These are phyloP conservation scores for Chirona hameri DNA, from an alignment of 2,888 invertebrate species.

Conservation along the genomic window DNA sequence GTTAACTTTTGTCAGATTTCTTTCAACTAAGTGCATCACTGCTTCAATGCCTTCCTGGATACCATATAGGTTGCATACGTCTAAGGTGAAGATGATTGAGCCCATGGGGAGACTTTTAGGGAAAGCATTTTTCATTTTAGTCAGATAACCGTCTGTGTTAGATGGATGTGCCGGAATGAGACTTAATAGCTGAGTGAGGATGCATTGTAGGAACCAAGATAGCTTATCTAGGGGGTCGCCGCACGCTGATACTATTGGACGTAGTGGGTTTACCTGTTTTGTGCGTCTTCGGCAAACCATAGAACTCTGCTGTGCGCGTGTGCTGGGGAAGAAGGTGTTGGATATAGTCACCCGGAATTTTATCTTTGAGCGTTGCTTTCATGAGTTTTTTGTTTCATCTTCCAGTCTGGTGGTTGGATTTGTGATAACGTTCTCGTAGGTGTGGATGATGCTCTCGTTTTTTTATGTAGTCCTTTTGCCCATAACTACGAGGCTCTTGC, in stretches of 20 bases:
- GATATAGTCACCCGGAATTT: neutral
- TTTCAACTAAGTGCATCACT: neutral
- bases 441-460: neutral
- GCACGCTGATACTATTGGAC: neutral
- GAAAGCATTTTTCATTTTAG: neutral
- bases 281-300: neutral
- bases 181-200: neutral
- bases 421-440: neutral
- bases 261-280: neutral
- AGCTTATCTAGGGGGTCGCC: neutral
- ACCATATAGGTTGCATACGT: neutral
- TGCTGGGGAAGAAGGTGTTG: neutral
- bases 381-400: neutral
- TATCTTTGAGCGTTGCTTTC: neutral
- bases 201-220: neutral
- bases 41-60: neutral
- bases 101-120: neutral
- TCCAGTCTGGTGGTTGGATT: neutral
- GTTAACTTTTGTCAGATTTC: neutral
- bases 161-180: neutral
- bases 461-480: neutral
- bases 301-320: neutral
- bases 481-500: neutral
- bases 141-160: neutral
- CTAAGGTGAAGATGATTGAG: neutral